phyloP scores from a whole-genome alignment of 2,888 invertebrate genomes.

The Trichopria drosophilae region DNA sequence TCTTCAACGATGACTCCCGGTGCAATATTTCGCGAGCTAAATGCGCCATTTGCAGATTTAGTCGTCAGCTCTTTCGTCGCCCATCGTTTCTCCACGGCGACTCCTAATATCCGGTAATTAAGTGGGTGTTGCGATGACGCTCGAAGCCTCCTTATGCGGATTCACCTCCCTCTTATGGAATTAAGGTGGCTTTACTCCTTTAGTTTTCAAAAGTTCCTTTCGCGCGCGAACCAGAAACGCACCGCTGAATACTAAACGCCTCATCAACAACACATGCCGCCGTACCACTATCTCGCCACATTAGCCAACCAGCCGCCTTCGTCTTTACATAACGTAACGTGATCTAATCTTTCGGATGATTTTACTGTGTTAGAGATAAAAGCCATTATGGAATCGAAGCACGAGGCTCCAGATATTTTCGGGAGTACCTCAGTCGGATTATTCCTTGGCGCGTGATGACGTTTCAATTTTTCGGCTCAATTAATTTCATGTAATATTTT shows the following conservation, averaged over 20 bases:
- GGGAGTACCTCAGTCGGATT: no score
- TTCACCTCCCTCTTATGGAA: slow-evolving; percentile 53
- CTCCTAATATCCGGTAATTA: slow-evolving; percentile 56
- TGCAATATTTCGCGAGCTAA: no score
- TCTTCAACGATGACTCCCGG: no score
- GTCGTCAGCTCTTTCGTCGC: slow-evolving; percentile 19
- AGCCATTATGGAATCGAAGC: no score
- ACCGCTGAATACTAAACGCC: slow-evolving; percentile 58
- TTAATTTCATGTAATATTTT: no score
- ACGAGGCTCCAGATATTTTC: no score
- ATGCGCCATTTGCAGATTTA: no score
- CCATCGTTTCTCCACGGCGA: slow-evolving; percentile 37
- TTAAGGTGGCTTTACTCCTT: slow-evolving; percentile 55
- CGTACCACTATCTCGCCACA: slow-evolving; percentile 46
- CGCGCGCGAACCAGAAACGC: slow-evolving; percentile 48
- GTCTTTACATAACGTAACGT: no score
- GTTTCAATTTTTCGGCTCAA: no score
- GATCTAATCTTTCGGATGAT: no score
- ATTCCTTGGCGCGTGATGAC: no score
- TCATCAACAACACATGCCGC: slow-evolving; percentile 59
- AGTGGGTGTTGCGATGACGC: slow-evolving; percentile 54
- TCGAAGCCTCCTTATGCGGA: slow-evolving; percentile 44
- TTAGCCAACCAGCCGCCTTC: slow-evolving; percentile 45
- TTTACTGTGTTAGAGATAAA: no score
- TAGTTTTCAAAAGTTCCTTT: slow-evolving; percentile 55